Evolutionary conservation across 2,888 invertebrate species (phyloP).

Genomic region (Subacronicta megacephala): DNA sequence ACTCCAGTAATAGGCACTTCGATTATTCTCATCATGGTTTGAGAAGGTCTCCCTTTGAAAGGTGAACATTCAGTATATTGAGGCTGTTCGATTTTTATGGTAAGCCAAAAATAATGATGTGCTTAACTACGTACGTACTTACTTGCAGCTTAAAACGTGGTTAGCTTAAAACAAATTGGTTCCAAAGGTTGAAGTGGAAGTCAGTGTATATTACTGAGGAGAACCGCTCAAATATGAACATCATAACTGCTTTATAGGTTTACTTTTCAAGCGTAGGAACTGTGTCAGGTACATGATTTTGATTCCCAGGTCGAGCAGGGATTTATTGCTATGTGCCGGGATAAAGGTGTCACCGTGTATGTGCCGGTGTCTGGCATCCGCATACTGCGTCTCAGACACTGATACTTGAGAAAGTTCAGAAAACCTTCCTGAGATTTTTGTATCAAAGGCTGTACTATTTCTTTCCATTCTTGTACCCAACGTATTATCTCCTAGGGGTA

Average conservation of each 20-base stretch:
- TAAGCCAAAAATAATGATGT: constrained; percentile 46
- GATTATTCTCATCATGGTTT: constrained; percentile 7
- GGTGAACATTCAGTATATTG: constrained; percentile 14
- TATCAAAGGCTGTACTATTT: no score
- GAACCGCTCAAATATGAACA: neutral
- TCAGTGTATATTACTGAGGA: constrained; percentile 5
- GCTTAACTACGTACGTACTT: constrained; percentile 23
- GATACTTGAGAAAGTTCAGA: no score
- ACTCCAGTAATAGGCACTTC: constrained; percentile 1
- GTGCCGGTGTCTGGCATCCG: no score
- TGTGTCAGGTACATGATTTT: no score
- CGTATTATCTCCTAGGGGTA: no score
- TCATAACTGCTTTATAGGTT: no score
- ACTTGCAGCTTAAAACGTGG: constrained; percentile 6
- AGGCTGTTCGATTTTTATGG: constrained; percentile 13
- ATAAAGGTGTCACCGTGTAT: no score
- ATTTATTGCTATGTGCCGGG: no score
- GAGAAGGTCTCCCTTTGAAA: constrained; percentile 7
- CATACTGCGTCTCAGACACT: no score
- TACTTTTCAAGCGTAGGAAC: no score
- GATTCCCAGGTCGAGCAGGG: neutral
- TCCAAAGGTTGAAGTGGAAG: constrained; percentile 15
- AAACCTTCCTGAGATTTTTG: no score
- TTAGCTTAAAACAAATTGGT: constrained; percentile 27
- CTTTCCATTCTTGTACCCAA: no score